Evolutionary conservation across 2,797 vertebrate species (phyloP), one percentile per base, ranked within the genome.

Genomic region (Cetoscarus ocellatus): DNA sequence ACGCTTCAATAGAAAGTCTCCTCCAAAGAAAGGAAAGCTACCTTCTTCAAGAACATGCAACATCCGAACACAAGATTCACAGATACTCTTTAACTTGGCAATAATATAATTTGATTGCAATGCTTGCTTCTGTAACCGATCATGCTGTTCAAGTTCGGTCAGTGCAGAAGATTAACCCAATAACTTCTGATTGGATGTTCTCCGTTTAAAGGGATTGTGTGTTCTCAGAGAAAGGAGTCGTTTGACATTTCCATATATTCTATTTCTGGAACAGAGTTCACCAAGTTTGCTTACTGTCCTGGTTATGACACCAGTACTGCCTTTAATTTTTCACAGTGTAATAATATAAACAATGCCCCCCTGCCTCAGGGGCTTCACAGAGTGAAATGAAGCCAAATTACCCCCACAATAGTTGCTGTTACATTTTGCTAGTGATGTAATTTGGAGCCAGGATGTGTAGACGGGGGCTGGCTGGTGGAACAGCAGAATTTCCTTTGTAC

Each of bases 31-130:
- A 68, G 45, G 50, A 64, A 43, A 62, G 38, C 49, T 12, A 10
- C 39, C 54, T 5, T 67, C 63, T 65, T 58, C 67, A 57, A 67
- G 43, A 63, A 64, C 59, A 67, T 56, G 64, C 54, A 45, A 8
- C 6, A n/a, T 70, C 62, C 42, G 52, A 54, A 40, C 47, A 53
- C 35, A 10, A 77, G 68, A 83, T 40, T 58, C 67, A 38, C 27
- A 1, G 5, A 7, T 9, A 1, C 35, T 57, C 19, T 48, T 54
- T 36, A 66, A 51, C 53, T 61, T 36, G 47, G 50, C 58, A 27
- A 19, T 27, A n/a, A 43, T 17, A 19, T 63, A 12, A 47, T 14
- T 42, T 4, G 27, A 27, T 27, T 57, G 27, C 45, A 13, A 51
- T 42, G 12, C 42, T 18, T 10, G 18, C 38, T 36, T 50, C 51